A percentile compares a stretch with the other conserved stretches of the same genome.
Conservation (phyloP, 2,797 vertebrate species). For the Eulemur coronatus region DNA sequence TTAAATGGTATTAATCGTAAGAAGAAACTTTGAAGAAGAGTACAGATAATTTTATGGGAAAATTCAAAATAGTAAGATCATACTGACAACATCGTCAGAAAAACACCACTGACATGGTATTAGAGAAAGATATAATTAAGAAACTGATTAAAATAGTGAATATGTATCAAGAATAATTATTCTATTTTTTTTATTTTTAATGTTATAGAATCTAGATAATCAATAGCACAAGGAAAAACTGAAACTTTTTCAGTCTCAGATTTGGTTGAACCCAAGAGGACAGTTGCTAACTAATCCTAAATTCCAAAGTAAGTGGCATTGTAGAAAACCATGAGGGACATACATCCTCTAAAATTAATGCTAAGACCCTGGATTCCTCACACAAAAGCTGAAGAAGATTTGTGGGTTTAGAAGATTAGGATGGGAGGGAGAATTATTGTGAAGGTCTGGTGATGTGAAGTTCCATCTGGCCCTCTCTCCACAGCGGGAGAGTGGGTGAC, state of each 20-base stretch:
- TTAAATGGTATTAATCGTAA: background rate
- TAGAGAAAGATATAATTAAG: background rate
- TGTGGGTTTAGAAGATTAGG: background rate
- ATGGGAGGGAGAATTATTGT: background rate
- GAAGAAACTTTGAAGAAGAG: background rate
- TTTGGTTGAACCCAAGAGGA: background rate
- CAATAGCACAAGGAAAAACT: background rate
- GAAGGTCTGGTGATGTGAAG: background rate
- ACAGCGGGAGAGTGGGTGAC: fast-evolving
- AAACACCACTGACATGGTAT: background rate
- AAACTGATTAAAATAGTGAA: background rate
- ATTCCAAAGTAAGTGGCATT: background rate
- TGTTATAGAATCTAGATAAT: background rate
- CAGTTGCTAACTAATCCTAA: background rate
- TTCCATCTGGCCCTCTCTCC: background rate
- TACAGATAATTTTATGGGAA: background rate
- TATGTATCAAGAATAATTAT: background rate
- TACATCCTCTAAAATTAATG: background rate
- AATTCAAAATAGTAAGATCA: background rate
- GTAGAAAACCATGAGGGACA: background rate
- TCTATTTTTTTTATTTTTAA: background rate
- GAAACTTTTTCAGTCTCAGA: background rate
- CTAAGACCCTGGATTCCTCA: background rate
- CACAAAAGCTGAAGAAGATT: background rate
- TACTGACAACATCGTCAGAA: background rate